Conservation (phyloP, 1,140 invertebrate species). For the Ceratina japonica region DNA sequence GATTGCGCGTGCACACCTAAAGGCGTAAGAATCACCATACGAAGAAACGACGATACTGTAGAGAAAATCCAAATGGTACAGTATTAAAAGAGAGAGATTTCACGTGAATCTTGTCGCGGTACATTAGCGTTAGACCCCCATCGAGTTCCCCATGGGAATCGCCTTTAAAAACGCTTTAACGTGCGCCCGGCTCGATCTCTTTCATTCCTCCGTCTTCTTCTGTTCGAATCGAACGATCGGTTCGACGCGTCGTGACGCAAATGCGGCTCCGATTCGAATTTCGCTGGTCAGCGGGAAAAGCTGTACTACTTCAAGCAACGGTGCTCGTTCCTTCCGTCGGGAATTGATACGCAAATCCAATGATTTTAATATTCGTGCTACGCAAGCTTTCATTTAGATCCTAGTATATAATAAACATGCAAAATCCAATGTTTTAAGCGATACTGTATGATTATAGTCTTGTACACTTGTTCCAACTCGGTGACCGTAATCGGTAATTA, state of each 20-base stretch:
- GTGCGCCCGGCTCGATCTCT: neutral
- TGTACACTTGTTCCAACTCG: no score
- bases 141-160: neutral
- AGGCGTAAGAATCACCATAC: no score
- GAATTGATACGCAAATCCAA: no score
- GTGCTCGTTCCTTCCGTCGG: no score
- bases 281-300: neutral
- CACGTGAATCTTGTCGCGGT: neutral
- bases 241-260: neutral
- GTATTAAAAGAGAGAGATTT: slow-evolving; percentile 20
- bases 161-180: neutral
- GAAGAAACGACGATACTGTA: slow-evolving; percentile 45
- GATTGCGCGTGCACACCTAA: no score
- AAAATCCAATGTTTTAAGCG: no score
- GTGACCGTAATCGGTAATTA: no score
- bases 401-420: no score
- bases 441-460: no score
- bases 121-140: neutral
- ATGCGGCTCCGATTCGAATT: neutral
- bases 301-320: neutral
- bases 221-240: neutral
- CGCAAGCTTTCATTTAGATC: no score
- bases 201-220: neutral
- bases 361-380: no score
- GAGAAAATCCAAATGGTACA: slow-evolving; percentile 52